Conservation (phyloP, 37 sponge, comb jelly and placozoan species). For the Ephydatia muelleri region DNA sequence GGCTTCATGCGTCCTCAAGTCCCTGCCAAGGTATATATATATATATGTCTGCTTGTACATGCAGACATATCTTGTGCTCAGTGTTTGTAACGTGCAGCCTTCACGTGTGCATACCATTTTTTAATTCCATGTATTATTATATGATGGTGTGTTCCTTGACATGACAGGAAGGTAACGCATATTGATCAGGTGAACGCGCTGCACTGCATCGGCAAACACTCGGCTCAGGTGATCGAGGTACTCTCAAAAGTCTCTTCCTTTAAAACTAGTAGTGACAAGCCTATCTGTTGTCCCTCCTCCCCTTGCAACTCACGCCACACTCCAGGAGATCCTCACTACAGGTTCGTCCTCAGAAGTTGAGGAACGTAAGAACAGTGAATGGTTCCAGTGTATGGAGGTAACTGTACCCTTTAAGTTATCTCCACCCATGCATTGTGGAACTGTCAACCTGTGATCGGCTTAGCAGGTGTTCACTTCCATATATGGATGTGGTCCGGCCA, state of each 20-base stretch:
- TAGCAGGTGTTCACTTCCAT: conserved; percentile 49
- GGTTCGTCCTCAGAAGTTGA: conserved; percentile 50
- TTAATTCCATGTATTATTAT: not conserved
- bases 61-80: no score
- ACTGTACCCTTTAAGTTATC: not conserved
- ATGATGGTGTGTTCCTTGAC: conserved; percentile 5
- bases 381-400: conserved; percentile 47
- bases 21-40: conserved; percentile 50
- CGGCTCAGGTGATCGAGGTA: conserved; percentile 48
- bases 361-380: conserved; percentile 35
- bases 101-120: not conserved
- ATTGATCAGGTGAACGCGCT: conserved; percentile 29
- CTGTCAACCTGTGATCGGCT: not conserved
- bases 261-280: not conserved
- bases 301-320: not conserved
- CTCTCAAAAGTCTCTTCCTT: not conserved
- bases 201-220: conserved; percentile 48
- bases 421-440: not conserved
- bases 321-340: conserved; percentile 48
- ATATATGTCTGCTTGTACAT: no score
- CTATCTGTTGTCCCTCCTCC: not conserved
- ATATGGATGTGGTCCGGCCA: conserved; percentile 65
- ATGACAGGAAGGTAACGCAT: conserved; percentile 10
- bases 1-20: conserved; percentile 48
- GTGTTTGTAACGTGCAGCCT: no score